Conservation (phyloP, 2,888 invertebrate species). For the Epistrophella euchroma region DNA sequence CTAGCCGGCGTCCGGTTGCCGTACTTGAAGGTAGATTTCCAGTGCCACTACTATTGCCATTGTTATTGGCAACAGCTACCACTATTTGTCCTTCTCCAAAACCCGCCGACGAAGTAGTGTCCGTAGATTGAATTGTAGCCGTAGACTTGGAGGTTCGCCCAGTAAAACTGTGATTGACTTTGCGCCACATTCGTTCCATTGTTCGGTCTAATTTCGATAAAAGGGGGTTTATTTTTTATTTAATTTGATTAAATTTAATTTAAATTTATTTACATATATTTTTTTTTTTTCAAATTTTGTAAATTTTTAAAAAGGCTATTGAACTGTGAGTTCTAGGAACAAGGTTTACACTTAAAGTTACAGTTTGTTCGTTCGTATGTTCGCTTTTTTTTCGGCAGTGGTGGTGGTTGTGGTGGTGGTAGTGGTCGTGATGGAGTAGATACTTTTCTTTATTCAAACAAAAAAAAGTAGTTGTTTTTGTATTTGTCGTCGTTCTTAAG, state of each 20-base stretch:
- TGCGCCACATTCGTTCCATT: slow-evolving; percentile 84
- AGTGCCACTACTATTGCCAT: slow-evolving; percentile 28
- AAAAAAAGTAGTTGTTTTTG: slow-evolving; percentile 42
- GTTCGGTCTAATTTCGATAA: not conserved
- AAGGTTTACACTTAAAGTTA: slow-evolving; percentile 61
- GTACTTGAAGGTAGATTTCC: slow-evolving; percentile 80
- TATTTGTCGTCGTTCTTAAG: slow-evolving; percentile 47
- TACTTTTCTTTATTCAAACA: slow-evolving; percentile 51
- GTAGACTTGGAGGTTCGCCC: slow-evolving; percentile 79
- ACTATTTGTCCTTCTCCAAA: slow-evolving; percentile 82
- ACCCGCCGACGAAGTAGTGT: slow-evolving; percentile 82
- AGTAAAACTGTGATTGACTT: slow-evolving; percentile 83
- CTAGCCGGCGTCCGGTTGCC: slow-evolving; percentile 82
- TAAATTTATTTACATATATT: not conserved
- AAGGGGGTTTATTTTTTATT: slow-evolving; percentile 52
- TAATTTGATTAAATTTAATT: not conserved
- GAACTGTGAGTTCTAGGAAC: slow-evolving; percentile 73
- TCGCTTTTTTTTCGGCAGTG: slow-evolving; percentile 4
- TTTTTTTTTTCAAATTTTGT: not conserved
- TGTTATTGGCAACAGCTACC: slow-evolving; percentile 79
- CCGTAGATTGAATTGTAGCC: slow-evolving; percentile 80
- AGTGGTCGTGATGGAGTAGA: slow-evolving; percentile 34
- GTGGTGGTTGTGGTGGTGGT: slow-evolving; percentile 33
- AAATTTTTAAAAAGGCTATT: slow-evolving; percentile 37
- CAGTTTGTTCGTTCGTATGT: slow-evolving; percentile 15